Evolutionary conservation across 1,140 invertebrate species (phyloP).

Genomic region (Pararge aegeria): DNA sequence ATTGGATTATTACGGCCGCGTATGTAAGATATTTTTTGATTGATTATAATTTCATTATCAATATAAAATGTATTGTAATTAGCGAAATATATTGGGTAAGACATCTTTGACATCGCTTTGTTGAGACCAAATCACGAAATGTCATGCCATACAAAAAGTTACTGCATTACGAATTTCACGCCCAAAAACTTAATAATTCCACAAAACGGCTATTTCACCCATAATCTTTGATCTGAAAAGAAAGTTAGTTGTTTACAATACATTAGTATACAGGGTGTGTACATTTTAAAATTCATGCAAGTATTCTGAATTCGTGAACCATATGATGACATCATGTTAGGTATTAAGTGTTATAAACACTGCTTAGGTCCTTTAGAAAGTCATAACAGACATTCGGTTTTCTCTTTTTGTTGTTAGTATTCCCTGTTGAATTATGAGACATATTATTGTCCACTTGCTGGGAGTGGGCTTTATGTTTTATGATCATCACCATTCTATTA

Average conservation of each 20-base stretch:
- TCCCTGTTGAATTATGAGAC: too few species aligned
- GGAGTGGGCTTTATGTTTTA: too few species aligned
- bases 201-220: background rate
- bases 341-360: slow-evolving; percentile 4
- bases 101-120: slow-evolving; percentile 35
- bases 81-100: background rate
- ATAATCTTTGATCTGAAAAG: slow-evolving; percentile 1
- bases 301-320: slow-evolving; percentile 15
- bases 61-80: background rate
- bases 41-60: background rate
- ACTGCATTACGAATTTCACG: background rate
- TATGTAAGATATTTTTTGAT: slow-evolving; percentile 4
- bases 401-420: background rate
- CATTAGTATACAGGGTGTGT: slow-evolving; percentile 8
- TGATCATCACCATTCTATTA: too few species aligned
- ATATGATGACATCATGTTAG: slow-evolving; percentile 26
- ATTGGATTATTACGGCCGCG: slow-evolving; percentile 16
- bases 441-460: too few species aligned
- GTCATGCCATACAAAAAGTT: slow-evolving; percentile 29
- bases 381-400: background rate
- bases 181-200: background rate
- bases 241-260: slow-evolving; percentile 13
- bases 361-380: slow-evolving; percentile 5
- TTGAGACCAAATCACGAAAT: slow-evolving; percentile 26
- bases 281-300: slow-evolving; percentile 6